Base-by-base conservation (phyloP, 2,113 vertebrate species). In the Amia ocellicauda region DNA sequence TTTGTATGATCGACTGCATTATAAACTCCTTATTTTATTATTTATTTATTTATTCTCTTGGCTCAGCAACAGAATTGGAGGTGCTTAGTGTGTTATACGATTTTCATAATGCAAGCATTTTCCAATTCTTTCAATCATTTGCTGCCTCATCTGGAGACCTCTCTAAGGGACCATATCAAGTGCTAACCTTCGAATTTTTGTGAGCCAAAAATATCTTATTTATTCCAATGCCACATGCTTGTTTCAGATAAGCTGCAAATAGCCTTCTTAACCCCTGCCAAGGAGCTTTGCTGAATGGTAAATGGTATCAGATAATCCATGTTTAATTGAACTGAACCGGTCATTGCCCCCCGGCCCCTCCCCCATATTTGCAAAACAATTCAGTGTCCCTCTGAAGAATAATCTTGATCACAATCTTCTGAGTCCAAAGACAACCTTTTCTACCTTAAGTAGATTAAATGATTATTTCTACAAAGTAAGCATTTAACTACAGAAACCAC, bases 201-300 rank as follows among this genome's bases (percentile, higher is more conserved):
- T 24, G n/a, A n/a, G 45, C 41, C 42, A 47, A 7, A 47, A 45
- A 60, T 47, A 49, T 60, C 23, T 40, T 36, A 40, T 58, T 47
- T 60, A 60, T 47, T 60, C 43, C 19, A 1, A n/a, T 3, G 1
- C 58, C 23, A 42, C 43, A 27, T 47, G 41, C 14, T 26, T 22
- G 58, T 19, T 16, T 45, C 43, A 49, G 58, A 60, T 60, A 49
- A 60, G 43, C 58, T 47, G 17, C 26, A 45, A 58, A 58, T 19
- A 22, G 31, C 8, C 36, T 31, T 41, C 56, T 23, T 20, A 10
- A 41, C 56, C 20, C 31, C 19, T 22, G 19, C 8, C 31, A 40
- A 31, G 41, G 8, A 19, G 56, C 56, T 41, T 41, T 28, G 41
- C 22, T 41, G 56, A 23, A 13, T 7, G 19, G 16, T 41, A 13